A percentile compares a stretch with the other conserved stretches of the same genome.
Conservation (phyloP, 1,140 invertebrate genomes). For the Aleiodes sp. region DNA sequence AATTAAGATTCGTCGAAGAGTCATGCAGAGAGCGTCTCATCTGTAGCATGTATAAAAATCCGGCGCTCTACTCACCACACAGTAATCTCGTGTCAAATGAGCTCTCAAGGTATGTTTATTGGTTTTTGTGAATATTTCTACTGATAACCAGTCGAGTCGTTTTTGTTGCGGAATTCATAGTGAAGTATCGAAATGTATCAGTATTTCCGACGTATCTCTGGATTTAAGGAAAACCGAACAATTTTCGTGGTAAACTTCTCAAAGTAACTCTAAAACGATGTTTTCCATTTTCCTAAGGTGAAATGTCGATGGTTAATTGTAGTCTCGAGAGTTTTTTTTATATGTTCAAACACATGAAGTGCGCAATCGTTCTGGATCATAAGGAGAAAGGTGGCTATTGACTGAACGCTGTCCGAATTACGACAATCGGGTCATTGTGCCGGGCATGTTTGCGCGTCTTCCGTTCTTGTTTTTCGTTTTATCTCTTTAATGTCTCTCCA, state of each 20-base stretch:
- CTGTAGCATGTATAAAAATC: slow-evolving; percentile 85
- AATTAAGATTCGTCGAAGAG: slow-evolving; percentile 74
- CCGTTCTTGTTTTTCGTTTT: slow-evolving; percentile 34
- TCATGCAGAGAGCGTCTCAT: slow-evolving; percentile 79
- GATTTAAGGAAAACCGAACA: too few relatives aligned
- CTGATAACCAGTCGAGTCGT: neutral
- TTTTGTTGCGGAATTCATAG: too few relatives aligned
- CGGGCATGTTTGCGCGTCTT: slow-evolving; percentile 29
- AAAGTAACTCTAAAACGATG: too few relatives aligned
- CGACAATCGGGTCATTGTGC: slow-evolving; percentile 53
- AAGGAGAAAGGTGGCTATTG: slow-evolving; percentile 59
- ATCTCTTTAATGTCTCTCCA: slow-evolving; percentile 32
- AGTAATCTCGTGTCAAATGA: slow-evolving; percentile 86
- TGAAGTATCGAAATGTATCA: too few relatives aligned
- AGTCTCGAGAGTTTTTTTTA: too few relatives aligned
- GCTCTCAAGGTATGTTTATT: slow-evolving; percentile 79
- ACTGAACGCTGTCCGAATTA: slow-evolving; percentile 44
- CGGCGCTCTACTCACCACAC: slow-evolving; percentile 78
- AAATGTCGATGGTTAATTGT: too few relatives aligned
- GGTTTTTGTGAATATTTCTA: neutral
- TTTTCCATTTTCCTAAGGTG: too few relatives aligned
- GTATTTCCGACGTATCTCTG: too few relatives aligned
- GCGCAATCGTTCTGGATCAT: slow-evolving; percentile 38
- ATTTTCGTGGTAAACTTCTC: too few relatives aligned
- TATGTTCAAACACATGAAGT: too few relatives aligned